phyloP scores from a whole-genome alignment of 2,113 vertebrate species.

The Ursus arctos region DNA sequence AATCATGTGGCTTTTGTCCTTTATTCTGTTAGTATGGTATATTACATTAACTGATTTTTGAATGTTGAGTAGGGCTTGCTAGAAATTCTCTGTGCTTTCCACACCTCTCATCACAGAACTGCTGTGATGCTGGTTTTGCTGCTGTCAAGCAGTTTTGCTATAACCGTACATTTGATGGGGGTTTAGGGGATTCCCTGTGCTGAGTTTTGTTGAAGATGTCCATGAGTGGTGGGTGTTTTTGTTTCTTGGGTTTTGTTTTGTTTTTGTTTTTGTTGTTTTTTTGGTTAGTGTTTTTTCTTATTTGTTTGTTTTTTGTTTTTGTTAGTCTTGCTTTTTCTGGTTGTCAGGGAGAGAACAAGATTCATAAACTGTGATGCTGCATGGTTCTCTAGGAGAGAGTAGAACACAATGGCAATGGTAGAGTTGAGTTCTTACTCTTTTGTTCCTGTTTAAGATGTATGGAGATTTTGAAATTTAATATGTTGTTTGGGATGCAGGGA shows the following conservation, averaged over 20 bases:
- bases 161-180: not conserved
- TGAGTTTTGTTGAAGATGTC: constrained; percentile 14
- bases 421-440: not conserved
- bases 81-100: constrained; percentile 18
- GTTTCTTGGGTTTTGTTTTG: not conserved
- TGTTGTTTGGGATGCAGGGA: not conserved
- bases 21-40: not conserved
- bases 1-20: not conserved
- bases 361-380: not conserved
- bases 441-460: not conserved
- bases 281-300: not conserved
- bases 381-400: not conserved
- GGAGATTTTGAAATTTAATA: not conserved
- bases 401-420: not conserved
- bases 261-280: not conserved
- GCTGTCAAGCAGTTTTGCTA: not conserved
- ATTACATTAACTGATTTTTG: not conserved
- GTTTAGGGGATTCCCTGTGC: not conserved
- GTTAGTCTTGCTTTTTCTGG: not conserved
- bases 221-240: not conserved
- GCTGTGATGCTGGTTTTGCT: not conserved
- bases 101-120: not conserved
- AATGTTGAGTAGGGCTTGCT: not conserved
- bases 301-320: not conserved
- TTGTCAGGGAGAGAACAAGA: not conserved